Base-by-base conservation (phyloP, 2,888 invertebrate species). In the Barypeithes pellucidus region DNA sequence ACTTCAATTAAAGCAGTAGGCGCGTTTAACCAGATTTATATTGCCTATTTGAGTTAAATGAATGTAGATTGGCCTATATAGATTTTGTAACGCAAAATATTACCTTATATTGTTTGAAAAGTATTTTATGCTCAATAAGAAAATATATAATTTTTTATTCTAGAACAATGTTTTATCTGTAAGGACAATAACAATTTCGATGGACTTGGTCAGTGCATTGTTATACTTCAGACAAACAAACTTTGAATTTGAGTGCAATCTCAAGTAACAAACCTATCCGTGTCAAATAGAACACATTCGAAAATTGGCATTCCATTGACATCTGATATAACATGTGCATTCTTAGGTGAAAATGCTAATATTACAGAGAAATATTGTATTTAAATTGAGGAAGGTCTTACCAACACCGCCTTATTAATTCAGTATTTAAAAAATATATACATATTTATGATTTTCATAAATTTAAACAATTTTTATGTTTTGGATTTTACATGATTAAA, bases 151-250 rank as follows among this genome's bases (percentile, higher is more conserved):
- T n/a, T n/a, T n/a, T n/a, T n/a, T n/a, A n/a, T n/a, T n/a, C n/a
- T n/a, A n/a, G n/a, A n/a, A n/a, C n/a, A n/a, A n/a, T n/a, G n/a
- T n/a, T n/a, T n/a, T n/a, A n/a, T n/a, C n/a, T n/a, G n/a, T n/a
- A n/a, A n/a, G n/a, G n/a, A n/a, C 12, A 39, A 11, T 47, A 8
- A 47, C 12, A 12, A 20, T 20, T 18, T 5, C 18, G 3, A 20
- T 47, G 2, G 9, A 20, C 20, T 9, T 47, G 47, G 5, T 47
- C 41, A 16, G 24, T 20, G 67, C 3, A 67, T 67, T 67, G 67
- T 57, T 67, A n/a, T n/a, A 57, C 29, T 39, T 57, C 24, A 16
- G 29, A 5, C n/a, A n/a, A n/a, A n/a, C n/a, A n/a, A n/a, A n/a
- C 50, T 22, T 24, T 12, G 22, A 24, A n/a, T n/a, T 50, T 24